phyloP scores from a whole-genome alignment of 1,140 invertebrate species.

The Platyscapa corneri region DNA sequence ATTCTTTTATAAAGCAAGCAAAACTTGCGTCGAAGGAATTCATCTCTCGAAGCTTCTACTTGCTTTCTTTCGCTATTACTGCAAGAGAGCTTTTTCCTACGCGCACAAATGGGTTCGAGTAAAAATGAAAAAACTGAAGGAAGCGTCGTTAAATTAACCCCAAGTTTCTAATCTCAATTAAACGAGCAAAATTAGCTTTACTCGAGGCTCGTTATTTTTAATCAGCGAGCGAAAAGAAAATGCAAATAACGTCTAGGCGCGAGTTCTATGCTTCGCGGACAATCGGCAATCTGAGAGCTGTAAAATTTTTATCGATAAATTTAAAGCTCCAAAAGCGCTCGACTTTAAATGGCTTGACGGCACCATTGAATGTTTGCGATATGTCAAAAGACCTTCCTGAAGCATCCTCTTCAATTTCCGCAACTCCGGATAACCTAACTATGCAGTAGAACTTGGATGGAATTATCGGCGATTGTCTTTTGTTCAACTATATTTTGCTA shows the following conservation, averaged over 20 bases:
- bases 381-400: neutral
- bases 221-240: too few relatives aligned
- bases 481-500: conserved; percentile 9
- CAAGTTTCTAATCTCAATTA: neutral
- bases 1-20: neutral
- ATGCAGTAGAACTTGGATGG: neutral
- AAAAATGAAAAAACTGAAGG: too few relatives aligned
- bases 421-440: neutral
- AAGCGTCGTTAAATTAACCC: neutral
- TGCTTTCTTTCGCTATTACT: neutral
- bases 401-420: neutral
- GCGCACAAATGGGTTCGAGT: neutral
- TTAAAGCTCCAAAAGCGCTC: neutral
- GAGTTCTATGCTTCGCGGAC: too few relatives aligned
- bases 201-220: too few relatives aligned
- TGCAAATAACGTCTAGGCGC: too few relatives aligned
- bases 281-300: too few relatives aligned
- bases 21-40: neutral
- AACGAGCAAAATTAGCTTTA: too few relatives aligned
- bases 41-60: too few relatives aligned
- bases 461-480: neutral
- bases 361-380: neutral
- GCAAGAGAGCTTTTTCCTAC: neutral
- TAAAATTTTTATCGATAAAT: too few relatives aligned
- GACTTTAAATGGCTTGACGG: neutral